phyloP scores from a whole-genome alignment of 2,888 invertebrate genomes.

The Listrodromus nycthemerus region DNA sequence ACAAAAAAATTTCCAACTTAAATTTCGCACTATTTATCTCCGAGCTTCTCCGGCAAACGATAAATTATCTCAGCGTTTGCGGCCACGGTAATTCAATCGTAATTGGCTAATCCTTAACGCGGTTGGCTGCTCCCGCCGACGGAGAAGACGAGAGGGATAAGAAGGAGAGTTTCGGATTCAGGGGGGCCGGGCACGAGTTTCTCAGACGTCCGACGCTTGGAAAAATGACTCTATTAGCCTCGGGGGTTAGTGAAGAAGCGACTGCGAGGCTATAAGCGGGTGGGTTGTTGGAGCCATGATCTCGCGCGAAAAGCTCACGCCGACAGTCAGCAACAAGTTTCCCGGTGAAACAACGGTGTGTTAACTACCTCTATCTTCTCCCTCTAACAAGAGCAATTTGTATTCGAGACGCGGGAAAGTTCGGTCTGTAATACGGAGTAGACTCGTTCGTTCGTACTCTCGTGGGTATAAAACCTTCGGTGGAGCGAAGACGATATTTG shows the following conservation, averaged over 20 bases:
- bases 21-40: constrained; percentile 9
- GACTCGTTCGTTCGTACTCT: constrained; percentile 36
- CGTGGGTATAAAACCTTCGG: constrained; percentile 31
- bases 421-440: constrained; percentile 29
- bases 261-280: constrained; percentile 27
- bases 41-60: not conserved
- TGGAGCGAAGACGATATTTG: constrained; percentile 48
- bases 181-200: constrained; percentile 19
- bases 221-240: constrained; percentile 84
- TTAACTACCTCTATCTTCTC: constrained; percentile 75
- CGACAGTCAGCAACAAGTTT: constrained; percentile 78
- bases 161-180: constrained; percentile 16
- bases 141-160: constrained; percentile 27
- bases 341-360: constrained; percentile 79
- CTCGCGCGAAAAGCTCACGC: constrained; percentile 28
- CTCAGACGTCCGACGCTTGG: constrained; percentile 72
- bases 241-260: constrained; percentile 63
- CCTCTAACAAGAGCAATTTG: constrained; percentile 82
- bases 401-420: constrained; percentile 72
- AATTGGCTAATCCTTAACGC: constrained; percentile 84
- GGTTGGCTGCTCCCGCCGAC: constrained; percentile 65
- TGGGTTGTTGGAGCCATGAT: not conserved
- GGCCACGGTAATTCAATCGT: constrained; percentile 81
- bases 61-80: constrained; percentile 64
- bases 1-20: constrained; percentile 1